These are phyloP conservation scores for Eulithis prunata DNA, from an alignment of 2,888 invertebrate genomes.

Conservation along the genomic window DNA sequence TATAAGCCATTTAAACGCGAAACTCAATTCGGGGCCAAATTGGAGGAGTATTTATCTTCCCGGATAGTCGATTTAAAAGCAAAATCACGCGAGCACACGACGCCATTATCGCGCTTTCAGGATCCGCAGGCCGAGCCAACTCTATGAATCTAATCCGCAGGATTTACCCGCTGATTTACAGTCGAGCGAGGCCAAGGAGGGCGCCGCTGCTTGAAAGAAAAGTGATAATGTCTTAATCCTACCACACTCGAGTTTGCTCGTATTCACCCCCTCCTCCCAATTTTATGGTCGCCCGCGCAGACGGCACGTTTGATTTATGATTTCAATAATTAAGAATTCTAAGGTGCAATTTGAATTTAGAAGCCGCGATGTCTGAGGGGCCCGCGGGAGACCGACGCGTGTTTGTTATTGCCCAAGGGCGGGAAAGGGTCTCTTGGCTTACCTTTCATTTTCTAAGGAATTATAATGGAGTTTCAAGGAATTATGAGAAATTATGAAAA, in stretches of 20 bases:
- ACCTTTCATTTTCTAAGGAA: constrained; percentile 74
- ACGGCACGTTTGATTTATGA: constrained; percentile 84
- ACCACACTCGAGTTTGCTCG: constrained; percentile 79
- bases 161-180: constrained; percentile 85
- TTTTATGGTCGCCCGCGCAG: constrained; percentile 82
- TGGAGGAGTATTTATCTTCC: constrained; percentile 79
- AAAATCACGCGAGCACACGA: constrained; percentile 82
- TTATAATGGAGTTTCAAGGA: constrained; percentile 68
- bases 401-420: constrained; percentile 79
- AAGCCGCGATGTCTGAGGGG: constrained; percentile 71
- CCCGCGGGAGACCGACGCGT: constrained; percentile 78
- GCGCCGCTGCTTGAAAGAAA: constrained; percentile 84
- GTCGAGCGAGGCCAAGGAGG: constrained; percentile 73
- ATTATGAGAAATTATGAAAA: constrained; percentile 63
- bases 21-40: constrained; percentile 74
- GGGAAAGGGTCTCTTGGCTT: constrained; percentile 74
- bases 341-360: constrained; percentile 84
- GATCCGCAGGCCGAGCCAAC: constrained; percentile 81
- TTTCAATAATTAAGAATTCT: constrained; percentile 85
- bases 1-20: constrained; percentile 72
- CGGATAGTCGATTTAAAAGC: constrained; percentile 82
- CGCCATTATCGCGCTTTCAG: constrained; percentile 78
- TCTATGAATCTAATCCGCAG: constrained; percentile 85
- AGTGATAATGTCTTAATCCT: constrained; percentile 88
- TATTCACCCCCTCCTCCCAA: constrained; percentile 61